Evolutionary conservation across 2,797 vertebrate genomes (phyloP), one percentile per base, ranked within the genome.

Genomic region (Sylvia borin): DNA sequence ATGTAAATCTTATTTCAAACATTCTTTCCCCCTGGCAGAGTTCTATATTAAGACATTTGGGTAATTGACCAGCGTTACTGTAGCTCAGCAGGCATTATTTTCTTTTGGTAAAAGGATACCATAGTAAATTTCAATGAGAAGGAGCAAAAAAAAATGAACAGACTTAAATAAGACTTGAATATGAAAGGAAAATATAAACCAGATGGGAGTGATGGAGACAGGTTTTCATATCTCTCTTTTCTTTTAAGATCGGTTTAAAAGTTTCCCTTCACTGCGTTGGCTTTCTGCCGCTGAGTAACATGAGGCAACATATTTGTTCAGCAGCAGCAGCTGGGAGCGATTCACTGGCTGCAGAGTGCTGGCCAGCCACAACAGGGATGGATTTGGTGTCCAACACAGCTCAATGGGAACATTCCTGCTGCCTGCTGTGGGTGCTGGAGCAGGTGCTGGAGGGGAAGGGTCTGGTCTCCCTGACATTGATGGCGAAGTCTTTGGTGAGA

Each of bases 131-230:
- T 95, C 82, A 93, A 88, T 66, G 36, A 96, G 94, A 97, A 97
- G 81, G 77, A 81, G 32, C 27, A 40, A 68, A 86, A 45, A 62
- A 70, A 94, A 92, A 78, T 5, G 47, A 92, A 60, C 57, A 71
- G 82, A 67, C 53, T 64, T 88, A 94, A 94, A 92, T 88, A 96
- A 93, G 87, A 57, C 87, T 83, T 68, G 68, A 87, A 92, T 92
- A 95, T 85, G 85, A 95, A 93, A 89, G 65, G 68, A 95, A 96
- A 96, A 97, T 96, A 88, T 78, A 97, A 97, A 98, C 98, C 98
- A 98, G 98, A 98, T 98, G 98, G 98, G 97, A 97, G 98, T 98
- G 98, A 98, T 98, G 98, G 98, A 98, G 98, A 98, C 93, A 66
- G 91, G 64, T 98, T 97, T 98, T 98, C 95, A 92, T 98, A 98